These are phyloP conservation scores for Hesperophylax magnus DNA, from an alignment of 1,140 invertebrate genomes.

Conservation along the genomic window DNA sequence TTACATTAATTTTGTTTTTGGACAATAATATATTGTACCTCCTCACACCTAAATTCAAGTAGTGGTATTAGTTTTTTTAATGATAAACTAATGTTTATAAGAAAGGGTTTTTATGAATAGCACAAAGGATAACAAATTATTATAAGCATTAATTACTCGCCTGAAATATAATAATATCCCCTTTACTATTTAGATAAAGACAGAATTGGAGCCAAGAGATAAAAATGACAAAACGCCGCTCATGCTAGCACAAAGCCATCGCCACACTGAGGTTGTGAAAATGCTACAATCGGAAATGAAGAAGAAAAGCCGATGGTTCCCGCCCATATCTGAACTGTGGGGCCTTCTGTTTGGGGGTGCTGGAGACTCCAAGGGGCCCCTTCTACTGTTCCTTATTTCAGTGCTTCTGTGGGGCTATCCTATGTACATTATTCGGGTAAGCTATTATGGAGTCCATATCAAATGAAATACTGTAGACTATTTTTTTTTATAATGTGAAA, in stretches of 20 bases:
- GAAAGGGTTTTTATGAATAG: too few species aligned
- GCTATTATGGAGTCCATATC: constrained; percentile 48
- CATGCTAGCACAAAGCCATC: constrained; percentile 88
- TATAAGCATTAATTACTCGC: too few species aligned
- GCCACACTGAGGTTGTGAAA: constrained; percentile 87
- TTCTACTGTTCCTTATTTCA: constrained; percentile 88
- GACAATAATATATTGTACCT: too few species aligned
- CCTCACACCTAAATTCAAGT: too few species aligned
- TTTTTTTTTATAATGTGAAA: too few species aligned
- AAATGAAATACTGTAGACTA: too few species aligned
- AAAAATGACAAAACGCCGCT: constrained; percentile 94
- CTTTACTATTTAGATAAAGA: constrained; percentile 75
- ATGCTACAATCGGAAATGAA: constrained; percentile 86
- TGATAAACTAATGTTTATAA: too few species aligned
- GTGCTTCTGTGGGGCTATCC: constrained; percentile 93
- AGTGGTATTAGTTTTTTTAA: too few species aligned
- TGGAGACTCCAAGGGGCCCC: constrained; percentile 89
- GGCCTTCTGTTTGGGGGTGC: constrained; percentile 91
- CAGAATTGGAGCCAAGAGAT: constrained; percentile 87
- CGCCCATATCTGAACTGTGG: constrained; percentile 89
- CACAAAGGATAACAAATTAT: too few species aligned
- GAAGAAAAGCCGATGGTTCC: constrained; percentile 85
- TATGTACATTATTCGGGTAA: constrained; percentile 90
- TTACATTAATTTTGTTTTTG: too few species aligned
- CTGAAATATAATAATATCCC: background rate